Evolutionary conservation across 2,888 invertebrate genomes (phyloP).

Genomic region (Strigamia transsilvanica): DNA sequence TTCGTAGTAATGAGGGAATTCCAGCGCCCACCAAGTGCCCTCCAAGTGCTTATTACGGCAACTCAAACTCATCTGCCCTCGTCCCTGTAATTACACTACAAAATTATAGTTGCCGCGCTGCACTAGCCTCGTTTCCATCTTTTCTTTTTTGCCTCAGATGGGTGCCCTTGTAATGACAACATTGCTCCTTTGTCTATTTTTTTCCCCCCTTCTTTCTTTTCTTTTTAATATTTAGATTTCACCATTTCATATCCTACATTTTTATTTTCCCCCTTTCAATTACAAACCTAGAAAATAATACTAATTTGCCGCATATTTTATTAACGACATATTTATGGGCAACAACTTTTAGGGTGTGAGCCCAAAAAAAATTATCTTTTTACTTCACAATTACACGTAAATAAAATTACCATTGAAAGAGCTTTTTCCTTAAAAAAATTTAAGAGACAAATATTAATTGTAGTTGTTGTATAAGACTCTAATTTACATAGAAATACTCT

Average conservation of each 20-base stretch:
- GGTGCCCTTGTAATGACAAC: constrained; percentile 14
- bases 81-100: constrained; percentile 9
- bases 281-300: not conserved
- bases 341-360: not conserved
- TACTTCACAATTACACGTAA: not conserved
- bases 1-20: constrained; percentile 8
- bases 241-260: not conserved
- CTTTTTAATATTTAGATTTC: not conserved
- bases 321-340: constrained; percentile 2
- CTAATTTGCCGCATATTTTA: not conserved
- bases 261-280: not conserved
- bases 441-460: constrained; percentile 12
- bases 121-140: constrained; percentile 30
- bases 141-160: constrained; percentile 7
- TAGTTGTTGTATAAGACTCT: not conserved
- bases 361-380: not conserved
- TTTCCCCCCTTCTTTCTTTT: not conserved
- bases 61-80: constrained; percentile 26
- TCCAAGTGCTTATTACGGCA: constrained; percentile 5
- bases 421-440: not conserved
- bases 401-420: not conserved
- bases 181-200: not conserved
- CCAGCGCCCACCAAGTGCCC: constrained; percentile 13
- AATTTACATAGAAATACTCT: not conserved
- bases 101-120: constrained; percentile 30